Base-by-base conservation (phyloP, 2,888 invertebrate species). In the Busseola fusca region DNA sequence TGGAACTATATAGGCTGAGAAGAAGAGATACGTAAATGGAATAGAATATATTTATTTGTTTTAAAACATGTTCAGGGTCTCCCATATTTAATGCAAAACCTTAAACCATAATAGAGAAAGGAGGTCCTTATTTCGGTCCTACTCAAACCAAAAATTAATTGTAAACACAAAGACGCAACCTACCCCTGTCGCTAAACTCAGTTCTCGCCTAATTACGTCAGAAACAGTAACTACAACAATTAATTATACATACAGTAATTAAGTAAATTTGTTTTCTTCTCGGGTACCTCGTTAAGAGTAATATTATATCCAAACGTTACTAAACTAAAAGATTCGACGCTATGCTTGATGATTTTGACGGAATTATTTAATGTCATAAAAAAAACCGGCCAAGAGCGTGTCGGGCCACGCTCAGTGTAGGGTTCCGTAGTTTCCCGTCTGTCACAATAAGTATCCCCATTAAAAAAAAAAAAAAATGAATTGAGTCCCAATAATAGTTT, bases 191-290 rank as follows among this genome's bases (percentile, higher is more conserved):
- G 21, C 56, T 21, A 60, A 50, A 77, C 66, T 64, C 64, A 64
- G 58, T 40, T 63, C 65, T 42, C 34, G 30, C 45, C 69, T 70
- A 78, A 81, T 78, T 81, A 66, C 65, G 58, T 66, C 72, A 48
- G 50, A 60, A 67, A 67, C 72, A 71, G 56, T 64, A 81, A 78
- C 64, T 63, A 70, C 52, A 50, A 63, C 76, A 66, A 78, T 81
- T 81, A 71, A 81, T 77, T 81, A 67, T 56, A 77, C 60, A 45
- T 40, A 40, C 50, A 25, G 54, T 52, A 67, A 81, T 81, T 77
- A 59, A 60, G 66, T 60, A 66, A 76, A 66, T 68, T 63, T 54
- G 42, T 65, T 76, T 69, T 50, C 79, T 60, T 64, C 50, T 64
- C 21, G 21, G 21, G 45, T 18, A 25, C 45, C 30, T 58, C 48